These are phyloP conservation scores for Parazoanthus atlanticus DNA, from an alignment of 92 coral and sea anemone genomes.

Conservation along the genomic window DNA sequence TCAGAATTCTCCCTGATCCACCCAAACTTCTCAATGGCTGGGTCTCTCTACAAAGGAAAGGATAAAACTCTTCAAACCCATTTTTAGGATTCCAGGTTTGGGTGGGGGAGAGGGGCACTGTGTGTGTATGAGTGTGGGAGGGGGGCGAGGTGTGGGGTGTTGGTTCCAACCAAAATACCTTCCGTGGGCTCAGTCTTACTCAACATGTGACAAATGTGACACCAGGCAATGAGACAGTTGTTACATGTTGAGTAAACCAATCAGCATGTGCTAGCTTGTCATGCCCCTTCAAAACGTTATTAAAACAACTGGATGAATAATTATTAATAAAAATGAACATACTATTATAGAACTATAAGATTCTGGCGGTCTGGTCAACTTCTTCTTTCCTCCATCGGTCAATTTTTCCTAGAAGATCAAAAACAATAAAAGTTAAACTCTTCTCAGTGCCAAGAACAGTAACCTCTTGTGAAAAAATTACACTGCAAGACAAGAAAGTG, in stretches of 20 bases:
- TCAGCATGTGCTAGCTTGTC: too few species aligned
- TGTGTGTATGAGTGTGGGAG: neutral
- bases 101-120: too few species aligned
- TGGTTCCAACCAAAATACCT: neutral
- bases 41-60: slow-evolving; percentile 67
- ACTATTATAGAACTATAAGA: slow-evolving; percentile 66
- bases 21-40: slow-evolving; percentile 87
- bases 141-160: neutral
- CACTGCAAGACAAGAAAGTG: neutral
- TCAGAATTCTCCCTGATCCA: slow-evolving; percentile 91
- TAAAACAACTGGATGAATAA: neutral
- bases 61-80: neutral
- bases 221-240: too few species aligned
- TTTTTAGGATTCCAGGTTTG: too few species aligned
- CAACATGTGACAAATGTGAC: too few species aligned
- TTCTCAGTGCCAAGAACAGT: neutral
- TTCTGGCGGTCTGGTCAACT: slow-evolving; percentile 65
- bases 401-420: slow-evolving; percentile 49
- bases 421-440: neutral
- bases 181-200: too few species aligned
- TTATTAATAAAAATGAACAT: slow-evolving; percentile 41
- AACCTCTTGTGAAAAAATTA: neutral
- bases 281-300: neutral
- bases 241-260: too few species aligned
- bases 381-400: slow-evolving; percentile 49